Evolutionary conservation across 2,113 vertebrate genomes (phyloP), one percentile per base, ranked within the genome.

Genomic region (Pandion haliaetus): DNA sequence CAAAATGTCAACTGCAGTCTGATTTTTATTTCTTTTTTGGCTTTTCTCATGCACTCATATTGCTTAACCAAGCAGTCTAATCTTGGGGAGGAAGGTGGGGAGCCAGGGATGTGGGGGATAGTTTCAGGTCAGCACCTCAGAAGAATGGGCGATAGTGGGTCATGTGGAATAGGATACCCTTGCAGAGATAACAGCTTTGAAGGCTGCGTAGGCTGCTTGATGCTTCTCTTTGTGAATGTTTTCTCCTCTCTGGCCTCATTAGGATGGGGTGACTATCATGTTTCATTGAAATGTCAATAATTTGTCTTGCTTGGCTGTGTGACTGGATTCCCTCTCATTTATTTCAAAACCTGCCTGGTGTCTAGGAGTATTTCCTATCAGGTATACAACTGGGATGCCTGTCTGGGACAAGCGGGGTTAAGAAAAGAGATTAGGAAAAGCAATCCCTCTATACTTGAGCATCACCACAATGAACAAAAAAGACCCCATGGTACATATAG

Each of bases 351-450:
- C 31, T 76, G 14, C 6, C 62, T 71, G 45, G 8, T 63, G 26
- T 70, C 54, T 50, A 14, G 16, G 25, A 73, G 25, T 52, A 12
- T 11, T 82, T 87, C 42, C 17, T 79, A 18, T 31, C 65, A 58
- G 40, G 3, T 42, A 2, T 47, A 47, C 15, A 38, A 45, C 12
- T 15, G 44, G 52, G 74, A 69, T 70, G 78, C 14, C 84, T 79
- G n/a, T 65, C 36, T 91, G 89, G 74, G 34, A 93, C 5, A 31
- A 73, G 59, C 9, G 32, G 55, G 28, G 16, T 92, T 88, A 88
- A 71, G 61, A 93, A 94, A 72, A 88, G 38, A 77, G 45, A 26
- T 70, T 69, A 89, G 42, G 67, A 90, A 77, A 90, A 86, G 45
- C 67, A 92, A 40, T 92, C 63, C 28, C 16, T 9, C 49, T 59